These are phyloP conservation scores for Drosophila macrospina DNA, from an alignment of 2,888 invertebrate genomes.

Conservation along the genomic window DNA sequence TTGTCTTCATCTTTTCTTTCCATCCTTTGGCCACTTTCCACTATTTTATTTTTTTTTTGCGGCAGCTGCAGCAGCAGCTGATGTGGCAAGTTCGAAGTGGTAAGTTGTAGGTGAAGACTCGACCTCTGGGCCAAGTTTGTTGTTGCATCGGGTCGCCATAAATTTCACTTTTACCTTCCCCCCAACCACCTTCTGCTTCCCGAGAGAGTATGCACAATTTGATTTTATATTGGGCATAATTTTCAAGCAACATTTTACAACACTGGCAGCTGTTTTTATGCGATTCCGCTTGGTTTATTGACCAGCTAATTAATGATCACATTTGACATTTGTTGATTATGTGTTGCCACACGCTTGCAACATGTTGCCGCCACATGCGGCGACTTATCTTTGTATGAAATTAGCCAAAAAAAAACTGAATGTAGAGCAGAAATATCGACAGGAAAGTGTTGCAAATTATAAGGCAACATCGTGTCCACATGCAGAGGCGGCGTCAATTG, in stretches of 20 bases:
- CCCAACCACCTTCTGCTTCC: too few relatives aligned
- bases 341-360: conserved; percentile 9
- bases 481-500: conserved; percentile 50
- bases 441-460: conserved; percentile 78
- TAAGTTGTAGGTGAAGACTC: conserved; percentile 38
- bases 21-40: conserved; percentile 53
- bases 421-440: conserved; percentile 59
- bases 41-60: conserved; percentile 17
- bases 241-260: conserved; percentile 14
- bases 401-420: conserved; percentile 40
- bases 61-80: conserved; percentile 43
- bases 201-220: conserved; percentile 37
- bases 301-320: conserved; percentile 48
- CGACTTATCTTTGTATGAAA: conserved; percentile 12
- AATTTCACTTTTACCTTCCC: conserved; percentile 75
- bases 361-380: conserved; percentile 35
- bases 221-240: conserved; percentile 57
- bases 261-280: conserved; percentile 60
- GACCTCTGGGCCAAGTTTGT: conserved; percentile 63
- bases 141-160: conserved; percentile 59
- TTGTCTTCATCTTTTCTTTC: conserved; percentile 15
- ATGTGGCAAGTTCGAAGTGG: conserved; percentile 53
- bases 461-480: conserved; percentile 54
- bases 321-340: conserved; percentile 49
- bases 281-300: conserved; percentile 4